Evolutionary conservation across 2,797 vertebrate genomes (phyloP), one percentile per base, ranked within the genome.

Genomic region (Danio choprae): DNA sequence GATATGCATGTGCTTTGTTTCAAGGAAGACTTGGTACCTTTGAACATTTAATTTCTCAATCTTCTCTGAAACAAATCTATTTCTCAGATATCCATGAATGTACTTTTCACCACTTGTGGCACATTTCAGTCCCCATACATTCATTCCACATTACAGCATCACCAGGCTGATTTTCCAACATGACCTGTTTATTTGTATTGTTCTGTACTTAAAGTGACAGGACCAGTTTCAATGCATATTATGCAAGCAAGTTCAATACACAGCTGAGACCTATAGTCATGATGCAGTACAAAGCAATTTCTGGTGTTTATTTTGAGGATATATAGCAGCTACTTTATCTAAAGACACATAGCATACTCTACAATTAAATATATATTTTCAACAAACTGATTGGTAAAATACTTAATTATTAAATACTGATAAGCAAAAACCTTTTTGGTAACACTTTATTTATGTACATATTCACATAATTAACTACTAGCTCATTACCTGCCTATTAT

Each of bases 291-390:
- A 67, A 44, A 48, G 64, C 20, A 15, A 6, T 64, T 43, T 72
- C 7, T 73, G 7, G 5, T 36, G 20, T 46, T 5, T 10, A n/a
- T 7, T 60, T 44, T 59, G 15, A 22, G 38, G 7, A 7, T 29
- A 29, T 29, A 22, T 46, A 73, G 20, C 41, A 40, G 58, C 29
- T 74, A 56, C 16, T 16, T 51, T 50, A 20, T 74, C 44, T 38
- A 50, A 74, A 9, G 16, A 4, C 44, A 59, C 70, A 16, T 18
- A 4, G 12, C 20, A 40, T 60, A 59, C 20, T 46, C 22, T 6
- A 58, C 13, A 73, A 18, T 59, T 11, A 46, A 74, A 60, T 38
- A 38, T 38, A 38, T 43, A 64, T 71, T 40, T 69, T 70, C 29
- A 53, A 70, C 29, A 29, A 29, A 29, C 29, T 29, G 3, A 29